Base-by-base conservation (phyloP, 2,888 invertebrate species). In the Diaphora mendica region DNA sequence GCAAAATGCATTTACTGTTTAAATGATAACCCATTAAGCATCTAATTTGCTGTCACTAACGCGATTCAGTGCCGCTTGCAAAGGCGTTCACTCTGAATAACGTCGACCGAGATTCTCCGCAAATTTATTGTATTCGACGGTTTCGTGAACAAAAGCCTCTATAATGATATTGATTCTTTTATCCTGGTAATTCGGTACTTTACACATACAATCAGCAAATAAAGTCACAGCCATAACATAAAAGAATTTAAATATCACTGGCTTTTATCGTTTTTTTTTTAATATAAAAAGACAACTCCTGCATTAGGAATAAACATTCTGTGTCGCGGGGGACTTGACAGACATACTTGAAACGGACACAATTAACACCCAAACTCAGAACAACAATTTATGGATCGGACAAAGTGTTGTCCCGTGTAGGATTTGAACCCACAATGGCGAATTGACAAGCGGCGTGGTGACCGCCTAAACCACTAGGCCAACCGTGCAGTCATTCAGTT, bases 121-220 rank as follows among this genome's bases (percentile, higher is more conserved):
- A 77, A 87, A 89, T 89, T 88, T 89, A 89, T 88, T 76, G 82
- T 77, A 79, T 81, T 80, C 81, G 59, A 73, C 76, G 75, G 79
- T 79, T 84, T 80, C 75, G 64, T 72, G 78, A 81, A 83, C 86
- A 82, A 85, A 86, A 87, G 39, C 79, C 77, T 79, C 79, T 83
- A 83, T 86, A 85, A 86, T 85, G 80, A 82, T 83, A 87, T 85
- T 79, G 82, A 80, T 87, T 80, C 42, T 62, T 51, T 77, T 70
- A 67, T 67, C 17, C 15, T 64, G 68, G n/a, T 68, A 39, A 62
- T 35, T 68, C 30, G 39, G 55, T 23, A 59, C 59, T 67, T 64
- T n/a, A 20, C 55, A 71, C 26, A 13, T 51, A 65, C 33, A n/a
- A 71, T 55, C 26, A 69, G 20, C 17, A 30, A 42, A 17, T 55